Percentiles rank a stretch among this genome's conserved stretches.
These are phyloP conservation scores for Pomacea maculata DNA, from an alignment of 1,140 invertebrate species.

Conservation along the genomic window DNA sequence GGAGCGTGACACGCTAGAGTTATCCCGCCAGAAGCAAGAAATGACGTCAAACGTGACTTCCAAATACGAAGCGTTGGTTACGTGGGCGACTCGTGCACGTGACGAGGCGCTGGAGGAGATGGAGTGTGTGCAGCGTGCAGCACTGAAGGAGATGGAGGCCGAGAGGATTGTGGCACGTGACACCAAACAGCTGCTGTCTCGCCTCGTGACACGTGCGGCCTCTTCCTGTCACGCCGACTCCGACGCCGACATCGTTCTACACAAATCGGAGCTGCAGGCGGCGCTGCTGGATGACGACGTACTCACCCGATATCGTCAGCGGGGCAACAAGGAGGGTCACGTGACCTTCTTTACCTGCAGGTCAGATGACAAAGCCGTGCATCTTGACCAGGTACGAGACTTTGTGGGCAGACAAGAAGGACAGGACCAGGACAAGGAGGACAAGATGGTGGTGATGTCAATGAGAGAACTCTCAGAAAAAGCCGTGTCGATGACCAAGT, in stretches of 20 bases:
- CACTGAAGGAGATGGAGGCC: not conserved
- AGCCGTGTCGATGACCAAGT: too few relatives aligned
- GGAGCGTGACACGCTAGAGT: constrained; percentile 6
- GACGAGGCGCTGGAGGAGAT: constrained; percentile 10
- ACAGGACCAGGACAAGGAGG: too few relatives aligned
- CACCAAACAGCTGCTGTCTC: constrained; percentile 1
- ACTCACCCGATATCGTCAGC: not conserved
- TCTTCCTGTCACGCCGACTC: not conserved
- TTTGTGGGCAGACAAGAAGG: not conserved
- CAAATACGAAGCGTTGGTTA: not conserved
- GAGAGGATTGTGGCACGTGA: not conserved
- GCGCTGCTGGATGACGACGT: constrained; percentile 9
- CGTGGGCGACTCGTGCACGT: constrained; percentile 4
- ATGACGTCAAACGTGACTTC: not conserved
- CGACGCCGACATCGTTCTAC: not conserved
- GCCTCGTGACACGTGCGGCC: not conserved
- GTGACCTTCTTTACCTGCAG: not conserved
- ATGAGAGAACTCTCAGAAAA: too few relatives aligned
- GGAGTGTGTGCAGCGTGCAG: not conserved
- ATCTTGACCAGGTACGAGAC: not conserved
- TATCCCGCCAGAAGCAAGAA: constrained; percentile 11
- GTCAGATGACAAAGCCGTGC: not conserved
- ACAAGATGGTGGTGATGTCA: too few relatives aligned
- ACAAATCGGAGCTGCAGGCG: constrained; percentile 12
- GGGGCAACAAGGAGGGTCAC: not conserved